Base-by-base conservation (phyloP, 2,888 invertebrate genomes). In the Heliconius erato region DNA sequence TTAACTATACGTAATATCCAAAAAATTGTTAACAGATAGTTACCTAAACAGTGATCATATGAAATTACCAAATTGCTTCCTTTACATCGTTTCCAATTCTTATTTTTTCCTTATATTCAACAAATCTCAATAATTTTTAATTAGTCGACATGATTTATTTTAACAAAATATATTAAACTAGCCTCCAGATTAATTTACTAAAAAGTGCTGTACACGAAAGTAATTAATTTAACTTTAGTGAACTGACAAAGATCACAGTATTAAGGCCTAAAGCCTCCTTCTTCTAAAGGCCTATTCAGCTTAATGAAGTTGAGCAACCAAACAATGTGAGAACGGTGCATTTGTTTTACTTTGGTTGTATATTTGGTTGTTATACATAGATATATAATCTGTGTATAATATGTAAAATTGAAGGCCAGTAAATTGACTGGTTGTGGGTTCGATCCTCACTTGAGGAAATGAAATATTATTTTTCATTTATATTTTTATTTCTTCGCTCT, bases 251-350 rank as follows among this genome's bases (percentile, higher is more conserved):
- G 49, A 35, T 9, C 65, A 67, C 23, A 67, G 77, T 40, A 77
- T 78, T 78, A 78, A 49, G 19, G 23, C 11, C 14, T 78, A 40
- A 78, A 78, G 67, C 67, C 67, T 78, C 23, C 78, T 67, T 49
- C 26, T 44, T 26, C 67, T 67, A 67, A 49, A 44, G 40, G 49
- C 67, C 32, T 49, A 67, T 78, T 78, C 78, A 78, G 19, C 6
- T 65, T 78, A 78, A 78, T 78, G 78, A 78, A 78, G 44, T 65
- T 78, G 49, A 67, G 49, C 28, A 78, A 44, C 49, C 78, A 49
- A 49, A 44, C 44, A 78, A 78, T 78, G 78, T 67, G 26, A 67
- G 78, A 78, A 78, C 68, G 14, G 28, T 78, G 77, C 40, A 65
- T 65, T 77, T 65, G 19, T 63, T 65, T 40, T 12, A 59, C 40